A percentile compares a stretch with the other conserved stretches of the same genome.
Conservation (phyloP, 2,888 invertebrate genomes). For the Xanthostigma xanthostigma region DNA sequence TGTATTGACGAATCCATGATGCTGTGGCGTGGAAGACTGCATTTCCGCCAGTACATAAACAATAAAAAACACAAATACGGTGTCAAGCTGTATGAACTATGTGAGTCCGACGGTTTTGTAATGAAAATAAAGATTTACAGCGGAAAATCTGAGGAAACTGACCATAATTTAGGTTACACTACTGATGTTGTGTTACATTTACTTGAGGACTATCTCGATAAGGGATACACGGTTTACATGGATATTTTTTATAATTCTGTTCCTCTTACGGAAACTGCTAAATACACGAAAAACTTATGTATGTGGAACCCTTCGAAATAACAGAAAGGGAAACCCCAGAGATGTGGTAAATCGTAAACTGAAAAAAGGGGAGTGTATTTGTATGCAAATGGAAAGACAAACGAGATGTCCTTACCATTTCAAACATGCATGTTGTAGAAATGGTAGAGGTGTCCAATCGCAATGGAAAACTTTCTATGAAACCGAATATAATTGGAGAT, state of each 20-base stretch:
- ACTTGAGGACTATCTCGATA: constrained; percentile 15
- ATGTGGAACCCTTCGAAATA: constrained; percentile 8
- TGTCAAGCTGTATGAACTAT: constrained; percentile 18
- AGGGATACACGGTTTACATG: constrained; percentile 15
- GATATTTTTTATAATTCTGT: constrained; percentile 16
- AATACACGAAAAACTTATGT: constrained; percentile 12
- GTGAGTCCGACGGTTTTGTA: constrained; percentile 14
- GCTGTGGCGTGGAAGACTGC: constrained; percentile 14
- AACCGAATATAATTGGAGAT: constrained; percentile 15
- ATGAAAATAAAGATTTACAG: constrained; percentile 14
- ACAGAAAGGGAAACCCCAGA: constrained; percentile 7
- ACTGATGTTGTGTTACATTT: constrained; percentile 15
- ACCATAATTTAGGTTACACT: constrained; percentile 13
- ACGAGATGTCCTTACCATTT: constrained; percentile 13
- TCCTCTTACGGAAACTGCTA: constrained; percentile 11
- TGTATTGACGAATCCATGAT: constrained; percentile 16
- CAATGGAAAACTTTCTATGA: constrained; percentile 14
- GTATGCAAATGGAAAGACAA: constrained; percentile 15
- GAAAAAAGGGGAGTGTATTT: constrained; percentile 15
- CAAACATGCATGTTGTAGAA: constrained; percentile 15
- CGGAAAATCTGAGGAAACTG: constrained; percentile 13
- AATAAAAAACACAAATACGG: constrained; percentile 16
- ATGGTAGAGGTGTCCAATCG: constrained; percentile 13
- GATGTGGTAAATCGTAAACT: constrained; percentile 14
- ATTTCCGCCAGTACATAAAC: constrained; percentile 16